phyloP scores from a whole-genome alignment of 1,140 invertebrate species.

The Pararge aegeria region DNA sequence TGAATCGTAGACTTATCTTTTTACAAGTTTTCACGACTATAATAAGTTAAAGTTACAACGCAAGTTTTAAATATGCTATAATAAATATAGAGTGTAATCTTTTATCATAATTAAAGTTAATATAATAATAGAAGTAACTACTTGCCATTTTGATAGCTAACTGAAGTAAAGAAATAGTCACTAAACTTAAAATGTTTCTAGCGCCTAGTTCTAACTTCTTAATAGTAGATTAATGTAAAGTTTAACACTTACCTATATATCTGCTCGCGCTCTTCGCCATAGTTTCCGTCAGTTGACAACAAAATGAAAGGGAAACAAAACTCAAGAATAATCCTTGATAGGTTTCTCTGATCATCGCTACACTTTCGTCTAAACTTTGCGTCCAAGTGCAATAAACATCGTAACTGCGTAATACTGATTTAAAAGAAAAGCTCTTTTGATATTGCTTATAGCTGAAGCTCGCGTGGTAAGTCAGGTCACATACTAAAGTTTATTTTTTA shows the following conservation, averaged over 20 bases:
- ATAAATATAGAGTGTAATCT: too few species aligned
- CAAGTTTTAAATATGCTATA: too few species aligned
- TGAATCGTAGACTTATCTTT: too few species aligned
- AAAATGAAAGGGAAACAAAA: conserved; percentile 72
- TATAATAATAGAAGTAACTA: too few species aligned
- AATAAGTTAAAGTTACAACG: too few species aligned
- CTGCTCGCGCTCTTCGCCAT: conserved; percentile 75
- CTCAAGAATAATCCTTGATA: conserved; percentile 71
- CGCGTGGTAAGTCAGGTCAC: conserved; percentile 34
- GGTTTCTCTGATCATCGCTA: conserved; percentile 68
- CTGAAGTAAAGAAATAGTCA: too few species aligned
- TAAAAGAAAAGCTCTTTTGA: not conserved
- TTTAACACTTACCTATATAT: conserved; percentile 71
- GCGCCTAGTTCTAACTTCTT: too few species aligned
- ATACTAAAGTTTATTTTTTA: conserved; percentile 21
- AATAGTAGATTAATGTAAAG: too few species aligned
- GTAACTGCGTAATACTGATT: conserved; percentile 18
- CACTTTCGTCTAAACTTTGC: conserved; percentile 34
- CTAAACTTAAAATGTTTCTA: too few species aligned
- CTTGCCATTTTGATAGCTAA: too few species aligned
- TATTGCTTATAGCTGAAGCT: not conserved
- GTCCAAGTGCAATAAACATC: conserved; percentile 20
- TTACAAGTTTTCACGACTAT: too few species aligned
- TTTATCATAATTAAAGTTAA: too few species aligned
- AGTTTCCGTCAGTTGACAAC: conserved; percentile 73